These are phyloP conservation scores for Desmophyllum pertusum DNA, from an alignment of 92 coral and sea anemone genomes.

Conservation along the genomic window DNA sequence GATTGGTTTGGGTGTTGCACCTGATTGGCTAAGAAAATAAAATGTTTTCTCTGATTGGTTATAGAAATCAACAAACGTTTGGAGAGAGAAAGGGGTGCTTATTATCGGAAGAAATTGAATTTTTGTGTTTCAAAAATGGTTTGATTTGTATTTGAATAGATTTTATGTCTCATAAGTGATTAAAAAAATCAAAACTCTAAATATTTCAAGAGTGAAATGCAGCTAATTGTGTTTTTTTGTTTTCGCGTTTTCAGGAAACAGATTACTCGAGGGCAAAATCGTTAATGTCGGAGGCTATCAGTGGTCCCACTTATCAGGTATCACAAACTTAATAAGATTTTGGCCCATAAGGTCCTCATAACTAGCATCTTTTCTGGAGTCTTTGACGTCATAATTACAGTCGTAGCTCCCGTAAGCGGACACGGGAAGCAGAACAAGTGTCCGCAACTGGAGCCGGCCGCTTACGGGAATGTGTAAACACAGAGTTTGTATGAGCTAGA, in stretches of 20 bases:
- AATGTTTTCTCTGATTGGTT: background rate
- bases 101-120: background rate
- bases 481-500: too few species aligned
- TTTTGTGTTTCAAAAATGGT: background rate
- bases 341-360: background rate
- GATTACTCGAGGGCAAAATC: slow-evolving; percentile 66
- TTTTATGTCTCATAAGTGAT: too few species aligned
- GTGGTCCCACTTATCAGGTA: slow-evolving; percentile 84
- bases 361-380: background rate
- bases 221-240: background rate
- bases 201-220: background rate
- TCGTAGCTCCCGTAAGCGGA: too few species aligned
- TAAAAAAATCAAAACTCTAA: too few species aligned
- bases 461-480: too few species aligned
- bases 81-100: background rate
- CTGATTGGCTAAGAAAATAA: background rate
- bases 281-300: slow-evolving; percentile 59
- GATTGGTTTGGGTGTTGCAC: background rate
- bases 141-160: too few species aligned
- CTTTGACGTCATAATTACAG: background rate
- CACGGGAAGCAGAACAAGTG: too few species aligned
- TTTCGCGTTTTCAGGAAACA: slow-evolving; percentile 62
- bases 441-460: too few species aligned
- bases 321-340: background rate
- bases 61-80: too few species aligned